These are phyloP conservation scores for Drosophila saltans DNA, from an alignment of 1,140 invertebrate genomes.

Conservation along the genomic window DNA sequence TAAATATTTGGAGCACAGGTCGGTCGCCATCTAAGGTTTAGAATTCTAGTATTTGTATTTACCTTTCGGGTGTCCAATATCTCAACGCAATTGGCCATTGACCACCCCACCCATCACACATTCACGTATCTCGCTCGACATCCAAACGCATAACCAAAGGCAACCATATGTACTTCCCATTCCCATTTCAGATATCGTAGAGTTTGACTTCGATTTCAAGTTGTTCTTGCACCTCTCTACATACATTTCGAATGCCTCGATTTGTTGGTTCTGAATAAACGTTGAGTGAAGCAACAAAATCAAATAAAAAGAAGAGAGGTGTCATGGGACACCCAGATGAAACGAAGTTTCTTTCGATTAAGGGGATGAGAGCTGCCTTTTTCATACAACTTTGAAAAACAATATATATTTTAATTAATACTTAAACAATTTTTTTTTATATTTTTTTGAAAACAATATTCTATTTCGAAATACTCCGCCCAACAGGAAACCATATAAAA, in stretches of 20 bases:
- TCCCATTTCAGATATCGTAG: neutral
- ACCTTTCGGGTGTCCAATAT: conserved; percentile 10
- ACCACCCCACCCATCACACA: neutral
- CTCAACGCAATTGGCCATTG: conserved; percentile 7
- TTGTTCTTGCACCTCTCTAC: conserved; percentile 3
- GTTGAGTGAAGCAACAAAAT: neutral
- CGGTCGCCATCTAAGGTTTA: conserved; percentile 2
- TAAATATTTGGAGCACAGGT: conserved; percentile 11
- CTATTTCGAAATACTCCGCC: no score
- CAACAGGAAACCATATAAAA: no score
- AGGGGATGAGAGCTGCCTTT: no score
- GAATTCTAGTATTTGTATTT: conserved; percentile 5
- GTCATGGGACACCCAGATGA: no score
- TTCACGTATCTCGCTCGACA: neutral
- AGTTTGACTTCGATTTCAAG: conserved; percentile 7
- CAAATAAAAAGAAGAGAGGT: no score
- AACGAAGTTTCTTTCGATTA: no score
- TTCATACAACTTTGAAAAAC: no score
- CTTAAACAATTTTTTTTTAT: no score
- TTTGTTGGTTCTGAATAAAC: conserved; percentile 1
- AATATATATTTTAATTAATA: no score
- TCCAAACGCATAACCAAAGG: neutral
- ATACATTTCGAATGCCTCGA: conserved; percentile 3
- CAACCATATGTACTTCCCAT: neutral
- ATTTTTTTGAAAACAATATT: no score